Evolutionary conservation across 2,797 vertebrate species (phyloP), one percentile per base, ranked within the genome.

Genomic region (Lepilemur septentrionalis): DNA sequence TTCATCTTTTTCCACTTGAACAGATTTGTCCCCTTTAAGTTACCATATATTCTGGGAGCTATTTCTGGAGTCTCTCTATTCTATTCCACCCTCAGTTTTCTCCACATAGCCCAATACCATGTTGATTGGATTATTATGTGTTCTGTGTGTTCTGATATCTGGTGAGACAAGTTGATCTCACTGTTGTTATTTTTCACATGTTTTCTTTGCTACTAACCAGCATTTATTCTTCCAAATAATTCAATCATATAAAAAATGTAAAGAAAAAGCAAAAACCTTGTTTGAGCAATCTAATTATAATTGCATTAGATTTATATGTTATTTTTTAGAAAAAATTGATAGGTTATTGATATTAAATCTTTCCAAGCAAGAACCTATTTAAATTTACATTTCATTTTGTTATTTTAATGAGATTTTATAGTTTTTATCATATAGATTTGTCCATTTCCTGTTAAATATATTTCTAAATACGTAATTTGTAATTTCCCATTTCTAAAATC

Each of bases 151-250:
- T 89, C 50, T 81, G 15, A 35, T 32, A n/a, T 20, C 28, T 69
- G 30, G 1, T 52, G 75, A 94, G 48, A 13, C 7, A 23, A 86
- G n/a, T 86, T 8, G 22, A 0, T 69, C 61, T 91, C 48, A 70
- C 28, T 63, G 0, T 50, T 70, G 43, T 67, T 72, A 46, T 35
- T 72, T 61, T 87, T 52, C 52, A 30, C 14, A 0, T 75, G 20
- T 95, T 89, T 96, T 75, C 69, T 95, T 70, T 79, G 50, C 70
- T 23, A 69, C 25, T 30, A 69, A 78, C 30, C 25, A 94, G 35
- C 30, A 67, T 76, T 89, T 78, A 50, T 79, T 80, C 65, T 94
- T 87, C 43, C 67, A 75, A 85, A 25, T 38, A 35, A 55, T 52
- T 55, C 48, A 78, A 1, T 55, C 50, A 75, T 96, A 85, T n/a